phyloP scores from a whole-genome alignment of 1,140 invertebrate genomes.

The Anastatus disparis region DNA sequence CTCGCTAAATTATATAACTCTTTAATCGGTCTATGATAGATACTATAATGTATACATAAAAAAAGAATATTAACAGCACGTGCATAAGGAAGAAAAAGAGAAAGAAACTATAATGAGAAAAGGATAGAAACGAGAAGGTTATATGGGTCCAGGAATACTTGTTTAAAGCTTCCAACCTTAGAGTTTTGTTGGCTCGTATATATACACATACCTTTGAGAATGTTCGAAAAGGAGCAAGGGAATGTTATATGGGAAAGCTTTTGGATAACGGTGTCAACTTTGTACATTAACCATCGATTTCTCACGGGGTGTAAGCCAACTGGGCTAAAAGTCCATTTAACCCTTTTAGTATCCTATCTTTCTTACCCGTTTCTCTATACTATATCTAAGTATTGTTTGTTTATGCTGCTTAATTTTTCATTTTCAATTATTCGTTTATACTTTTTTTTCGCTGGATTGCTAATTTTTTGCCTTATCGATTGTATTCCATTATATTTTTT shows the following conservation, averaged over 20 bases:
- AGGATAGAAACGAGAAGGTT: too few relatives aligned
- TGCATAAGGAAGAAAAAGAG: background rate
- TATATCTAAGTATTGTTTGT: background rate
- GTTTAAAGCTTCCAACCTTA: too few relatives aligned
- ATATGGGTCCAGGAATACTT: too few relatives aligned
- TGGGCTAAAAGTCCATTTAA: constrained; percentile 40
- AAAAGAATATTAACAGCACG: background rate
- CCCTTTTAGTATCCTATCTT: background rate
- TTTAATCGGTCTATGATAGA: too few relatives aligned
- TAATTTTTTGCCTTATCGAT: too few relatives aligned
- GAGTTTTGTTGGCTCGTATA: too few relatives aligned
- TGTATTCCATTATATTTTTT: too few relatives aligned
- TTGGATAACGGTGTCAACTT: constrained; percentile 46
- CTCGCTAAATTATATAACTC: too few relatives aligned
- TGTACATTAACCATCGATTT: constrained; percentile 50
- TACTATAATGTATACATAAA: too few relatives aligned
- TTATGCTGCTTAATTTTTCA: too few relatives aligned
- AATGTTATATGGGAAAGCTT: constrained; percentile 2
- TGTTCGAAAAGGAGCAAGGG: background rate
- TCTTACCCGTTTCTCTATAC: background rate
- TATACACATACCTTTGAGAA: background rate
- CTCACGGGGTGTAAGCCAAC: constrained; percentile 43
- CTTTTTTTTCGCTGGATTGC: too few relatives aligned
- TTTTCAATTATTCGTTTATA: too few relatives aligned
- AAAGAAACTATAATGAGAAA: background rate